Evolutionary conservation across 2,888 invertebrate genomes (phyloP).

Genomic region (Nycteola revayana): DNA sequence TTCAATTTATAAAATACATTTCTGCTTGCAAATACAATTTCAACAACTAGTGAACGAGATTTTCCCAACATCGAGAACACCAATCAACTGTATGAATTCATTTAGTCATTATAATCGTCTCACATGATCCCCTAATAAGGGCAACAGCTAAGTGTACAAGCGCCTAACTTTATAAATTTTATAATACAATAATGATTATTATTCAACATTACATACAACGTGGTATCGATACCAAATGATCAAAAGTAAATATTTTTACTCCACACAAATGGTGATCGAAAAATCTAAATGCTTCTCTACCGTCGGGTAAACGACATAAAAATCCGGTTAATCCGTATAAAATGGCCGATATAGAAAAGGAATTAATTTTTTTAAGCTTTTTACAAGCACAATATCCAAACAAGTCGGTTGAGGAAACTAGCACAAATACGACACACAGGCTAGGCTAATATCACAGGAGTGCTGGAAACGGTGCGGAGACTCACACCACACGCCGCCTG

Average conservation of each 20-base stretch:
- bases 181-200: constrained; percentile 49
- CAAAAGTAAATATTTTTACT: constrained; percentile 49
- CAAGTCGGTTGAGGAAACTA: constrained; percentile 71
- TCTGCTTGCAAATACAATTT: constrained; percentile 48
- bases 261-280: constrained; percentile 50
- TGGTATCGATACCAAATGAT: constrained; percentile 49
- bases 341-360: constrained; percentile 64
- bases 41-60: constrained; percentile 54
- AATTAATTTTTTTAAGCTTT: constrained; percentile 60
- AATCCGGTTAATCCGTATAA: constrained; percentile 69
- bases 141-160: constrained; percentile 50
- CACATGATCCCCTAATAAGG: constrained; percentile 46
- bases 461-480: constrained; percentile 76
- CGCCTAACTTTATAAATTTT: constrained; percentile 49
- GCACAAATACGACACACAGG: constrained; percentile 80
- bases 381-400: constrained; percentile 72
- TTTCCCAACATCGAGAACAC: constrained; percentile 13
- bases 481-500: constrained; percentile 34
- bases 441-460: constrained; percentile 82
- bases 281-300: constrained; percentile 59
- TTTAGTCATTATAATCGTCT: constrained; percentile 26
- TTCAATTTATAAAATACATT: constrained; percentile 63
- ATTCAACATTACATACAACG: constrained; percentile 60
- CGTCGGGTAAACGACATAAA: constrained; percentile 62
- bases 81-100: constrained; percentile 26